Evolutionary conservation across 2,113 vertebrate species (phyloP), one percentile per base, ranked within the genome.

Genomic region (Onychorhynchus coronatus): DNA sequence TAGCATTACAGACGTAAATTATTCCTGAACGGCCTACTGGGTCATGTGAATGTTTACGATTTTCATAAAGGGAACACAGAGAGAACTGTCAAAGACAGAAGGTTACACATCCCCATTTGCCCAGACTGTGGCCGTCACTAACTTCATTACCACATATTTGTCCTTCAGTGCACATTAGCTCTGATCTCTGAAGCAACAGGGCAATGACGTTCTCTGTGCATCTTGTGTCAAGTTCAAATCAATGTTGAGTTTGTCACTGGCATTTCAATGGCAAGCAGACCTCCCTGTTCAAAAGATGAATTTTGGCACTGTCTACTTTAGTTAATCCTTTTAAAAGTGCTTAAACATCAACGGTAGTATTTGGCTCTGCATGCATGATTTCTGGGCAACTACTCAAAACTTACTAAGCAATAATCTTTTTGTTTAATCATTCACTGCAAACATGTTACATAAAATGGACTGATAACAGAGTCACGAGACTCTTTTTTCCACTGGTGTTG

Each of bases 371-470:
- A 82, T 79, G 91, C 87, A 31, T 79, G 91, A 80, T 92, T 97
- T 97, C 94, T 96, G 90, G 95, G 94, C 94, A 96, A 9, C 91
- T 91, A 74, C 80, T 97, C 93, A 94, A 93, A 94, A 89, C 76
- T 87, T 90, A 84, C 70, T 88, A 83, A 97, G 97, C 73, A 91
- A 88, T 93, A 87, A 86, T 83, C 81, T 80, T 78, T 70, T 70
- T 82, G 92, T 94, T 91, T 96, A 97, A 97, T 96, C 94, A 96
- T 97, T 95, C 85, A 95, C 92, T 89, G 56, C 87, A 88, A 95
- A 73, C 84, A 93, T 19, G 66, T 97, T 95, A 76, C 87, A 89
- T 95, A 96, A 97, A 90, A 72, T 55, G 56, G 35, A 41, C 77
- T 81, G 92, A 93, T 92, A 94, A 89, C 73, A 63, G 86, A 92